A percentile compares a stretch with the other conserved stretches of the same genome.
These are phyloP conservation scores for Dendronephthya gigantea DNA, from an alignment of 64 coral and sea anemone genomes.

Conservation along the genomic window DNA sequence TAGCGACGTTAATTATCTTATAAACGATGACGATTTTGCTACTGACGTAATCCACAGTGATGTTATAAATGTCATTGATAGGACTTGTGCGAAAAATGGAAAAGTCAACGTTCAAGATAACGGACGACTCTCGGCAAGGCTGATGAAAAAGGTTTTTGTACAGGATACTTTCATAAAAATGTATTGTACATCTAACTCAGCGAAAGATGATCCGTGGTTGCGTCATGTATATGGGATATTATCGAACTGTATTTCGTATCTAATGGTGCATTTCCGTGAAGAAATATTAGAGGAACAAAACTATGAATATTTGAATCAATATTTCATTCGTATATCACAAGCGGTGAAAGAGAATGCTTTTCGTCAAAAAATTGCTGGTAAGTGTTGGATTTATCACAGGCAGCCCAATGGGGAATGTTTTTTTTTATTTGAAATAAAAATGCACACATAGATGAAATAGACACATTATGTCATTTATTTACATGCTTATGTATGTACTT, in stretches of 20 bases:
- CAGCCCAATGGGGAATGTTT: too few species aligned
- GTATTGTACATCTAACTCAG: background rate
- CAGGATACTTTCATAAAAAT: background rate
- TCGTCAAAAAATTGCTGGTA: background rate
- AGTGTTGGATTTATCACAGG: background rate
- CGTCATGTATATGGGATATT: background rate
- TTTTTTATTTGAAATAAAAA: background rate
- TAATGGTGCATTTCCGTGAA: background rate
- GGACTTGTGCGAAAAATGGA: background rate
- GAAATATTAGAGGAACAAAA: background rate
- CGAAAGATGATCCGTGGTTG: too few species aligned
- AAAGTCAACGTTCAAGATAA: background rate
- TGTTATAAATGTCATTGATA: background rate
- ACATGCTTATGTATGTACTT: too few species aligned
- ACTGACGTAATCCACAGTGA: background rate
- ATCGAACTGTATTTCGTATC: background rate
- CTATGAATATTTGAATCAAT: background rate
- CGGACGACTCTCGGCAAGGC: background rate
- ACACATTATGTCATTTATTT: too few species aligned
- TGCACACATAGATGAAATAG: background rate
- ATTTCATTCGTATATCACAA: background rate
- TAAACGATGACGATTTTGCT: background rate
- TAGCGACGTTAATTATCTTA: background rate
- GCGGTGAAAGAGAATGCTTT: background rate
- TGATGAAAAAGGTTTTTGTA: background rate